These are phyloP conservation scores for Rhinella marina DNA, from an alignment of 2,797 vertebrate genomes.

Conservation along the genomic window DNA sequence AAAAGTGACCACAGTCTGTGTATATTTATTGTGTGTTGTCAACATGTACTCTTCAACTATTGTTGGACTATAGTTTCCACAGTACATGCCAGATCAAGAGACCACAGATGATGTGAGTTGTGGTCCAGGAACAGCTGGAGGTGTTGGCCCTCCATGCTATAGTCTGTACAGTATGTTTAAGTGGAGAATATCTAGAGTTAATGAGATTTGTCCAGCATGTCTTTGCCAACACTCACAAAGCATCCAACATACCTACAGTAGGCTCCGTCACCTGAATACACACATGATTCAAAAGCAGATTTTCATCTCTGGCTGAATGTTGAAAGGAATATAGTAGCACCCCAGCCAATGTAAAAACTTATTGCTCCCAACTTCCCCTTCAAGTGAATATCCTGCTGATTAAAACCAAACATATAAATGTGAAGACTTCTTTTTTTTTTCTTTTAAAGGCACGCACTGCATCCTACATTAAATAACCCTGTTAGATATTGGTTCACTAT, in stretches of 20 bases:
- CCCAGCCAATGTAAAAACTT: constrained; percentile 31
- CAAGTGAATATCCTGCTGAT: constrained; percentile 60
- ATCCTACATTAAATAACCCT: constrained; percentile 60
- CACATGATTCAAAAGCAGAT: constrained; percentile 40
- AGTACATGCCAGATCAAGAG: constrained; percentile 38
- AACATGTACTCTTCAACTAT: constrained; percentile 37
- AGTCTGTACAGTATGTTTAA: not conserved
- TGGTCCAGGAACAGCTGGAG: constrained; percentile 41
- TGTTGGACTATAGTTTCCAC: constrained; percentile 22
- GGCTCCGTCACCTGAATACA: constrained; percentile 47
- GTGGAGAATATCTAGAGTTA: constrained; percentile 22
- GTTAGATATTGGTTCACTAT: constrained; percentile 24
- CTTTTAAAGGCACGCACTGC: constrained; percentile 28
- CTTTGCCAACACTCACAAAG: constrained; percentile 46
- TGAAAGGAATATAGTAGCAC: constrained; percentile 44
- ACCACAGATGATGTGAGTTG: constrained; percentile 39
- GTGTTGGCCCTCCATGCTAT: constrained; percentile 26
- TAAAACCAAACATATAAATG: constrained; percentile 60
- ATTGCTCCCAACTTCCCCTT: constrained; percentile 36
- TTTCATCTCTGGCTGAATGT: constrained; percentile 49
- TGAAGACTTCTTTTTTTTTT: constrained; percentile 40
- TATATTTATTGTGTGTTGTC: constrained; percentile 43
- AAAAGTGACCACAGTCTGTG: constrained; percentile 32
- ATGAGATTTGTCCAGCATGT: constrained; percentile 32
- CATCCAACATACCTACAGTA: constrained; percentile 37